These are phyloP conservation scores for Saturnia pavonia DNA, from an alignment of 2,888 invertebrate genomes.

Conservation along the genomic window DNA sequence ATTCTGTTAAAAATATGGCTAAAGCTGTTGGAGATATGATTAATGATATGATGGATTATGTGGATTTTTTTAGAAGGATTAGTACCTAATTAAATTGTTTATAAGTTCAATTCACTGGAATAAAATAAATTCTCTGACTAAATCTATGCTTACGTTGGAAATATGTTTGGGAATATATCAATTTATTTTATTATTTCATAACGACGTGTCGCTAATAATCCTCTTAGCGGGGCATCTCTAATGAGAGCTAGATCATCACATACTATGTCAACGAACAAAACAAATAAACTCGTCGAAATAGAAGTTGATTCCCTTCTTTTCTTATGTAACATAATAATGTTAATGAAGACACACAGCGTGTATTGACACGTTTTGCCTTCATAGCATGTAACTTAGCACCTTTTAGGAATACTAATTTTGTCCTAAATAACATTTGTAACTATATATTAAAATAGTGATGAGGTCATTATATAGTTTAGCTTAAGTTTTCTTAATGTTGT, in stretches of 20 bases:
- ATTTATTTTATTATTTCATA: background rate
- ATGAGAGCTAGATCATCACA: background rate
- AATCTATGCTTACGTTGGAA: background rate
- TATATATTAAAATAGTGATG: background rate
- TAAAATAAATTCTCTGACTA: too few relatives aligned
- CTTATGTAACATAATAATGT: background rate
- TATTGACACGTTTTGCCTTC: background rate
- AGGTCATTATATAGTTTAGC: background rate
- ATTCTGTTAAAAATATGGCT: too few relatives aligned
- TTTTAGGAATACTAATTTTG: background rate
- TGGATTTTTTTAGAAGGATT: too few relatives aligned
- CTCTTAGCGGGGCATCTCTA: background rate
- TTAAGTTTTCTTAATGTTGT: too few relatives aligned
- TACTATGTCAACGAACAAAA: background rate
- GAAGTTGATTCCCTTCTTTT: background rate
- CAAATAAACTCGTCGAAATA: background rate
- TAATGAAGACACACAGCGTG: slow-evolving; percentile 2
- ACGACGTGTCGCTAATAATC: background rate
- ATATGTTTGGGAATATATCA: background rate
- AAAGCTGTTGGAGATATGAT: too few relatives aligned
- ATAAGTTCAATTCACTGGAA: too few relatives aligned
- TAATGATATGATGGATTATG: too few relatives aligned
- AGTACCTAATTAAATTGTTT: too few relatives aligned
- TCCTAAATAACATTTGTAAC: background rate
- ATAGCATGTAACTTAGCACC: background rate